phyloP scores from a whole-genome alignment of 2,113 vertebrate species.

The Columba livia region DNA sequence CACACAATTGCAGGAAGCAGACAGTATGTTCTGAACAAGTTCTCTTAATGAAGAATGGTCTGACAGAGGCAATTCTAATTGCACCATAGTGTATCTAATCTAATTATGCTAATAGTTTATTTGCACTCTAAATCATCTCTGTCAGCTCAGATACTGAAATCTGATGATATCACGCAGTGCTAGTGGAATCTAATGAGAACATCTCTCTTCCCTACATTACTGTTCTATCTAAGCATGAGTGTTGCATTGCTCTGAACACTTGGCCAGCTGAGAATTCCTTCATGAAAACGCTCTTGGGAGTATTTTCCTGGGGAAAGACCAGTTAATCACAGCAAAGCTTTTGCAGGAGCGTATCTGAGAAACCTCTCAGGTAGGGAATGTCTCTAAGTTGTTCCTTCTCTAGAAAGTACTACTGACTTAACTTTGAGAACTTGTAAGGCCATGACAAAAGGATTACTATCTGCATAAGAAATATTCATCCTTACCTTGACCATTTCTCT shows the following conservation, averaged over 20 bases:
- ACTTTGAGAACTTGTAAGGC: not conserved
- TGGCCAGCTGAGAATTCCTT: not conserved
- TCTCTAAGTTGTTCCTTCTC: not conserved
- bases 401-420: not conserved
- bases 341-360: not conserved
- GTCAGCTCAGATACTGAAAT: constrained; percentile 20
- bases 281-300: not conserved
- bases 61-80: constrained; percentile 37
- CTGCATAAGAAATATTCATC: not conserved
- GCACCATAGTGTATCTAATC: constrained; percentile 29
- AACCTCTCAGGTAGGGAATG: not conserved
- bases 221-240: not conserved
- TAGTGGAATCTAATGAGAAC: constrained; percentile 14
- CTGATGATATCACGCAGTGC: not conserved
- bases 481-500: not conserved
- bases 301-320: not conserved
- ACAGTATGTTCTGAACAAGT: constrained; percentile 15
- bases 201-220: not conserved
- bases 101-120: constrained; percentile 58
- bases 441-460: not conserved
- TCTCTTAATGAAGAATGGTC: constrained; percentile 49
- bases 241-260: not conserved
- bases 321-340: not conserved
- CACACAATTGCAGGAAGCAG: not conserved
- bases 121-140: constrained; percentile 46